Evolutionary conservation across 2,113 vertebrate species (phyloP).

Genomic region (Hymenochirus boettgeri): DNA sequence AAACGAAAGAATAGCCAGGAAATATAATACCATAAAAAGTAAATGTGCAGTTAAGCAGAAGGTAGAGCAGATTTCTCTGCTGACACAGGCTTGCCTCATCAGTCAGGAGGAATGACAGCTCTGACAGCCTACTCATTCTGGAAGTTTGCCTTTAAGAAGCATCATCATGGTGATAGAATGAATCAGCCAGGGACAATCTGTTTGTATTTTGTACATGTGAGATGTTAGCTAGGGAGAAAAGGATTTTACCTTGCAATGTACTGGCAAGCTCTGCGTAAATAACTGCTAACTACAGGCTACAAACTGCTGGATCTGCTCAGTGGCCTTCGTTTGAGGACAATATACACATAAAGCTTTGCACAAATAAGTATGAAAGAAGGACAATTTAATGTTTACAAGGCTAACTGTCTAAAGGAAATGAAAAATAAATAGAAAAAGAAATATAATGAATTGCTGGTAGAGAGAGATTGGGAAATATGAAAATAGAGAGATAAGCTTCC

Average conservation of each 20-base stretch:
- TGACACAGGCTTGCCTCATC: constrained; percentile 30
- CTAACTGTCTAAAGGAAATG: no score
- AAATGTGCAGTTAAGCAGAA: constrained; percentile 34
- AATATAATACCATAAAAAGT: constrained; percentile 23
- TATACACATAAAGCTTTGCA: no score
- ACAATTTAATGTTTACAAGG: no score
- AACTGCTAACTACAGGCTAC: no score
- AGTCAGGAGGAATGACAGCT: constrained; percentile 35
- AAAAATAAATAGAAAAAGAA: no score
- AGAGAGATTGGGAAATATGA: no score
- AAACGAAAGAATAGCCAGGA: background rate
- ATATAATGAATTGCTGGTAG: no score
- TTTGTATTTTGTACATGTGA: constrained; percentile 11
- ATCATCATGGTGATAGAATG: constrained; percentile 18
- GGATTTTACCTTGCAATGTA: background rate
- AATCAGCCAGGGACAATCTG: constrained; percentile 38
- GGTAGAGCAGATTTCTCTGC: constrained; percentile 25
- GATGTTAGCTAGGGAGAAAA: background rate
- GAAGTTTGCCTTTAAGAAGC: constrained; percentile 34
- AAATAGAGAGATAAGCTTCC: no score
- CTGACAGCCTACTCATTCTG: constrained; percentile 41
- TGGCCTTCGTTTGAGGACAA: no score
- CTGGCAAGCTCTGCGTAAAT: background rate
- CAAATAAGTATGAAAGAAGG: no score
- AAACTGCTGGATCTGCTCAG: background rate